Percentiles rank a stretch among this genome's conserved stretches.
Conservation (phyloP, 2,797 vertebrate genomes). For the Eurystomus glaucurus region DNA sequence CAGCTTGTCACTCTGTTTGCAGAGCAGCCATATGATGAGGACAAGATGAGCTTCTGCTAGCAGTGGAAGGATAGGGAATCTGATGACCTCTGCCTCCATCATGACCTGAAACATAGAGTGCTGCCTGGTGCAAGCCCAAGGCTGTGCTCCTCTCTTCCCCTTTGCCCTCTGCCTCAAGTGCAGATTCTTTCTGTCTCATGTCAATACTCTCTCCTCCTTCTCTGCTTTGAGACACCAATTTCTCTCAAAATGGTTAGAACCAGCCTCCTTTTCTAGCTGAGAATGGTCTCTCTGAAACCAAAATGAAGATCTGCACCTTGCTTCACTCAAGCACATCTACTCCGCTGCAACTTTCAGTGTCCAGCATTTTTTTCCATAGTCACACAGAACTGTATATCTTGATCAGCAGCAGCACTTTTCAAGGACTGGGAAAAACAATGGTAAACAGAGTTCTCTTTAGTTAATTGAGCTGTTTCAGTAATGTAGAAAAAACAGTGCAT, state of each 20-base stretch:
- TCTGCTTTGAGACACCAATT: neutral
- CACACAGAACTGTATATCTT: neutral
- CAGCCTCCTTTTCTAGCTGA: neutral
- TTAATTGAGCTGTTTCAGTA: neutral
- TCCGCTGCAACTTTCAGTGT: neutral
- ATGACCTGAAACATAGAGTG: neutral
- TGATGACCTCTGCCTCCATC: neutral
- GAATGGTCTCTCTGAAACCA: neutral
- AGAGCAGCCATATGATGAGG: neutral
- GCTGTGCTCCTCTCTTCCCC: neutral
- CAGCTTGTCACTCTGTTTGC: neutral
- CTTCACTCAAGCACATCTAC: neutral
- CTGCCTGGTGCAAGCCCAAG: neutral
- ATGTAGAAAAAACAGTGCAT: neutral
- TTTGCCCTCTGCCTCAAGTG: neutral
- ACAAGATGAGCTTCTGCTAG: neutral
- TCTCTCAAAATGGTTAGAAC: neutral
- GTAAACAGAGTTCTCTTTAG: neutral
- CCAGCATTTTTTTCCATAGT: neutral
- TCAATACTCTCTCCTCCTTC: neutral
- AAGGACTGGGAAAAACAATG: neutral
- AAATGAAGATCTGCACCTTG: neutral
- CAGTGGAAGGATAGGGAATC: neutral
- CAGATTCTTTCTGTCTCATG: neutral
- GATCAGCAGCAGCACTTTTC: neutral